Conservation (phyloP, 2,113 vertebrate species). For the Callipepla californica region DNA sequence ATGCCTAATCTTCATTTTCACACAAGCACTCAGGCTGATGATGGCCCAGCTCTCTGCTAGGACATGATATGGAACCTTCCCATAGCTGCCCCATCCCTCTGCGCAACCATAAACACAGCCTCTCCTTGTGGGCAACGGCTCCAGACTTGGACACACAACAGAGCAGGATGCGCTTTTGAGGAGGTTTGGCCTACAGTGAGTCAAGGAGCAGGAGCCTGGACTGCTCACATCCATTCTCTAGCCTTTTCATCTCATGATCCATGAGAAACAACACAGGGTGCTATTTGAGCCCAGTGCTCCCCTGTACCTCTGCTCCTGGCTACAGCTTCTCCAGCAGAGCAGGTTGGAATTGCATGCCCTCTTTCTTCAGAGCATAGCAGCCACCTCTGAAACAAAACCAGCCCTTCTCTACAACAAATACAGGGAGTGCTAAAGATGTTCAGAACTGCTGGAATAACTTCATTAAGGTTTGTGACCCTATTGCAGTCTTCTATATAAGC, state of each 20-base stretch:
- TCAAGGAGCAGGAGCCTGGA: background rate
- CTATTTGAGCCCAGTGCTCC: background rate
- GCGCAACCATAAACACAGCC: background rate
- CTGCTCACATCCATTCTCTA: background rate
- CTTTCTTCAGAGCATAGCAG: background rate
- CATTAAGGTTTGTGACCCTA: background rate
- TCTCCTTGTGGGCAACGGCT: background rate
- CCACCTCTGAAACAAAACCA: background rate
- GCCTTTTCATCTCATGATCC: background rate
- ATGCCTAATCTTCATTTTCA: background rate
- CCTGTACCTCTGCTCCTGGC: accelerated
- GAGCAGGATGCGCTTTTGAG: background rate
- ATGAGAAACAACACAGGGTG: background rate
- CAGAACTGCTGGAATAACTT: accelerated
- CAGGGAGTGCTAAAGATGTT: background rate
- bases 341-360: accelerated
- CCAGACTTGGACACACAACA: background rate
- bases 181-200: background rate
- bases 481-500: background rate
- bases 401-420: background rate
- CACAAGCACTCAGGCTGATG: background rate
- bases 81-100: background rate
- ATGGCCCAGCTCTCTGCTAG: background rate
- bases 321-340: background rate
- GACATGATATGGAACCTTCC: background rate